Percentiles rank a stretch among this genome's conserved stretches.
These are phyloP conservation scores for Trissoscelio sp. DNA, from an alignment of 2,888 invertebrate species.

Conservation along the genomic window DNA sequence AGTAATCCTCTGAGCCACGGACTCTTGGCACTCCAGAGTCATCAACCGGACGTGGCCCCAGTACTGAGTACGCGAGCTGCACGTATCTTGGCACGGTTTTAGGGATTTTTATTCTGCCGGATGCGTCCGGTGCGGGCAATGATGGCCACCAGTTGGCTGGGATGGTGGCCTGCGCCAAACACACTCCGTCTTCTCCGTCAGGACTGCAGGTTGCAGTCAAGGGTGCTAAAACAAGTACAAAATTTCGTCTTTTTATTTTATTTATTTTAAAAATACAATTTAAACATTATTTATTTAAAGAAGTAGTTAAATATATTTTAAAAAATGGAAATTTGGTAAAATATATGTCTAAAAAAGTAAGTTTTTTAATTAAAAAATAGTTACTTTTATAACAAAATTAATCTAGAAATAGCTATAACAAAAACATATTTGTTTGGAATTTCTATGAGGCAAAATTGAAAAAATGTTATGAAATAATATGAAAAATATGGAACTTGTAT, in stretches of 20 bases:
- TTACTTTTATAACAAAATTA: not conserved
- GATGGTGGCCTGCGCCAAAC: slow-evolving; percentile 92
- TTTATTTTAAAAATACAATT: not conserved
- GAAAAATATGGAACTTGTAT: too few relatives aligned
- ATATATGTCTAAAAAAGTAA: not conserved
- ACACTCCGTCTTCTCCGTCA: slow-evolving; percentile 96
- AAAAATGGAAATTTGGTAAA: not conserved
- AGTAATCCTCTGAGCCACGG: slow-evolving; percentile 79
- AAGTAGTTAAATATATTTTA: not conserved
- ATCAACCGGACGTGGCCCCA: slow-evolving; percentile 87
- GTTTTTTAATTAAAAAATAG: not conserved
- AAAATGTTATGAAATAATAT: too few relatives aligned
- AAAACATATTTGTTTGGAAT: too few relatives aligned
- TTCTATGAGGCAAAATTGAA: too few relatives aligned
- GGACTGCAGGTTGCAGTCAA: slow-evolving; percentile 96
- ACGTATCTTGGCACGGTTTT: slow-evolving; percentile 90
- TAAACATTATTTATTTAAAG: not conserved
- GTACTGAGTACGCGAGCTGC: slow-evolving; percentile 93
- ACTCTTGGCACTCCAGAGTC: slow-evolving; percentile 66
- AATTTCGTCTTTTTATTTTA: not conserved
- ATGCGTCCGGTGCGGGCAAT: slow-evolving; percentile 86
- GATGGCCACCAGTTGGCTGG: slow-evolving; percentile 97
- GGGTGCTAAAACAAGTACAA: slow-evolving; percentile 78
- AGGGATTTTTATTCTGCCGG: slow-evolving; percentile 80
- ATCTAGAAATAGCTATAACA: too few relatives aligned